These are phyloP conservation scores for Capricornis sumatraensis DNA, from an alignment of 2,113 vertebrate species.

Conservation along the genomic window DNA sequence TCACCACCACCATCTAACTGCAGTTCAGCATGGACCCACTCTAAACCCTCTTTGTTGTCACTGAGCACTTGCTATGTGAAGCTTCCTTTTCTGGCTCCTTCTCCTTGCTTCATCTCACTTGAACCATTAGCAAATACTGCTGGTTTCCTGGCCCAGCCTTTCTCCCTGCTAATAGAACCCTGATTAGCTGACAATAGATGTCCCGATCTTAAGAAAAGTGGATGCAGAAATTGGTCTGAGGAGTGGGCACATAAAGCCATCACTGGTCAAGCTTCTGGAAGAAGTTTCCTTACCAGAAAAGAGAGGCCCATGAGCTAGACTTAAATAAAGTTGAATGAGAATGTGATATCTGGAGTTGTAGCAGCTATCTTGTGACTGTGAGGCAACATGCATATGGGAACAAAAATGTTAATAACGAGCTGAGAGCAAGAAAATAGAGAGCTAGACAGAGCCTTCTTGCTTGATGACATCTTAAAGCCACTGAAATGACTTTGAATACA, in stretches of 20 bases:
- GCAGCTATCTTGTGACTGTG: neutral
- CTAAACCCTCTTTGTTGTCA: neutral
- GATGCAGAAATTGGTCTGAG: neutral
- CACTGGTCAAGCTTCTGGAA: neutral
- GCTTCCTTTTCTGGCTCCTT: neutral
- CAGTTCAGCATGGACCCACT: neutral
- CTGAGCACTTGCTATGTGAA: neutral
- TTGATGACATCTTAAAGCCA: neutral
- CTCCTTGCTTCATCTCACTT: neutral
- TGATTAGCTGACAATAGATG: neutral
- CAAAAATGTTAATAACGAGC: neutral
- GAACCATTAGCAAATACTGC: neutral
- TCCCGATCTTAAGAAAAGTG: neutral
- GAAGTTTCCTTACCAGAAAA: neutral
- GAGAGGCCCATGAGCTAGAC: neutral
- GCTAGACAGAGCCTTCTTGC: neutral
- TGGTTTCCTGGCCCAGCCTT: neutral
- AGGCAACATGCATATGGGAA: neutral
- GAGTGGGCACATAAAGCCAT: neutral
- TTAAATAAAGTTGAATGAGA: neutral
- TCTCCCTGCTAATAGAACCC: neutral
- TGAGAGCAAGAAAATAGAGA: neutral
- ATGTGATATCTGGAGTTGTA: neutral
- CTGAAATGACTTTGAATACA: neutral
- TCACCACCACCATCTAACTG: neutral